Conservation (phyloP, 2,888 invertebrate species). For the Himalopsyche kuldschensis region DNA sequence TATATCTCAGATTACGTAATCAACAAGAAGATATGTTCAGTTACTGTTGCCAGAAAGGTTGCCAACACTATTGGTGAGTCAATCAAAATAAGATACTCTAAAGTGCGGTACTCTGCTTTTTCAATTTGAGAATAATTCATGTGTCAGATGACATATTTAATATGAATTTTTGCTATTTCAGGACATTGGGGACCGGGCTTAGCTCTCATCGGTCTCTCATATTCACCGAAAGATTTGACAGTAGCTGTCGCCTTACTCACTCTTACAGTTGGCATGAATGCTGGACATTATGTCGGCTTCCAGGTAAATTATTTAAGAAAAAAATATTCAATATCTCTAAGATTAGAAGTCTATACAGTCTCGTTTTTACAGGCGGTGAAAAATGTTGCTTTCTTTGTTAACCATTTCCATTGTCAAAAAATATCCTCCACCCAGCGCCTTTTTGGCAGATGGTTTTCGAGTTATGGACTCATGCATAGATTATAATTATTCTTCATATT, state of each 20-base stretch:
- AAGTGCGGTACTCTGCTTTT: neutral
- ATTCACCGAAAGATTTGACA: conserved; percentile 57
- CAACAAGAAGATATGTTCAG: conserved; percentile 55
- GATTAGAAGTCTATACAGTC: no score
- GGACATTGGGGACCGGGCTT: conserved; percentile 72
- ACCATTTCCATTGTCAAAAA: no score
- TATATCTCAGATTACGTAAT: conserved; percentile 65
- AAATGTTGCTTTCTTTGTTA: no score
- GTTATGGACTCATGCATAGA: no score
- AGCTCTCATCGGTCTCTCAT: conserved; percentile 66
- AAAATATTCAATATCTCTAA: no score
- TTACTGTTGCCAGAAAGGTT: conserved; percentile 64
- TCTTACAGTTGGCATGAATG: conserved; percentile 74
- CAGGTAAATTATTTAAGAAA: conserved; percentile 51
- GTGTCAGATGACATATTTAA: neutral
- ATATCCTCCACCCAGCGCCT: no score
- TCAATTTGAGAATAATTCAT: neutral
- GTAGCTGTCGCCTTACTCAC: conserved; percentile 68
- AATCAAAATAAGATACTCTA: neutral
- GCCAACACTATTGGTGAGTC: conserved; percentile 66
- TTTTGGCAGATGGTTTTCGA: no score
- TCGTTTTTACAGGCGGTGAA: no score
- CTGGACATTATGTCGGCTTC: conserved; percentile 75
- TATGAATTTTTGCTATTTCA: conserved; percentile 41
- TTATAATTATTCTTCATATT: no score